Percentiles rank a stretch among this genome's conserved stretches.
These are phyloP conservation scores for Speoplatyrhinus poulsoni DNA, from an alignment of 2,113 vertebrate species.

Conservation along the genomic window DNA sequence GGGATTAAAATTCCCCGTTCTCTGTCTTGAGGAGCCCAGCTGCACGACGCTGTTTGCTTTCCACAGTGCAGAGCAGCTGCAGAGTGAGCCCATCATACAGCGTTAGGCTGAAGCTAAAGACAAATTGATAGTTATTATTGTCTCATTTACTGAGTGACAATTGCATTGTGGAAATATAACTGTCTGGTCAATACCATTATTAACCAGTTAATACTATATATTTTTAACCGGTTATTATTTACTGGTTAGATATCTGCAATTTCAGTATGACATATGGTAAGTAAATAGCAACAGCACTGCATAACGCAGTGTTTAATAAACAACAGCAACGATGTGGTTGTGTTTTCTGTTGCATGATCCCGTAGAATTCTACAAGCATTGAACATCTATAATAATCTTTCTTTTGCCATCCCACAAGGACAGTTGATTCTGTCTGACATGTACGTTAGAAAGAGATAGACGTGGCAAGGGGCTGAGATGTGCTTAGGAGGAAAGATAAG, in stretches of 20 bases:
- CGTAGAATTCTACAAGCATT: conserved; percentile 13
- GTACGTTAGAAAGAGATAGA: not conserved
- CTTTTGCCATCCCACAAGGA: conserved; percentile 5
- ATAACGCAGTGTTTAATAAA: conserved; percentile 5
- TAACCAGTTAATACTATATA: conserved; percentile 19
- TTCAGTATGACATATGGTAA: conserved; percentile 24
- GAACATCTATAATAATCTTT: not conserved
- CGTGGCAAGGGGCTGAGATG: conserved; percentile 1
- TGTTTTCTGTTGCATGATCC: conserved; percentile 4
- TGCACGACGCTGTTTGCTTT: conserved; percentile 78
- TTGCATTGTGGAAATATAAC: conserved; percentile 55
- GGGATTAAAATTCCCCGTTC: conserved; percentile 81
- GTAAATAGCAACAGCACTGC: conserved; percentile 1
- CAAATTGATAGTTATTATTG: conserved; percentile 72
- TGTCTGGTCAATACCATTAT: conserved; percentile 49
- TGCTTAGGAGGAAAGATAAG: conserved; percentile 23
- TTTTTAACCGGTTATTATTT: not conserved
- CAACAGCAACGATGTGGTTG: not conserved
- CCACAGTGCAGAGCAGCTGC: conserved; percentile 74
- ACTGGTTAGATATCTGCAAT: conserved; percentile 20
- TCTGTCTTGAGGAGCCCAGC: conserved; percentile 79
- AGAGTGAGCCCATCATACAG: conserved; percentile 53
- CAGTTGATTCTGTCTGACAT: conserved; percentile 3
- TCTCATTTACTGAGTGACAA: conserved; percentile 64
- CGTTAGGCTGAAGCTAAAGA: conserved; percentile 66